phyloP scores from a whole-genome alignment of 1,140 invertebrate species.

The Diabrotica virgifera region DNA sequence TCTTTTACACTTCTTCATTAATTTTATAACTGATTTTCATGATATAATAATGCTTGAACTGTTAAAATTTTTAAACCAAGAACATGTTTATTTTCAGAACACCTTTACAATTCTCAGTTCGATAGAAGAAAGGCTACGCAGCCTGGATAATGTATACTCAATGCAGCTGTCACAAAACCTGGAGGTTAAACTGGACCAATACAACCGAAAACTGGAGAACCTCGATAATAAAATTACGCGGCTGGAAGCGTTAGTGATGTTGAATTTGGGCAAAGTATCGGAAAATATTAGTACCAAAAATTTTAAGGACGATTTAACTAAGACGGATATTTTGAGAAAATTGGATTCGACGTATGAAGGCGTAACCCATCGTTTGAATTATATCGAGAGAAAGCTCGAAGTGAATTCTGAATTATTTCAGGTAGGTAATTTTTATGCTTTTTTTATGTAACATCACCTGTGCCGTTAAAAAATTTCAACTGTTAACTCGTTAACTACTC shows the following conservation, averaged over 20 bases:
- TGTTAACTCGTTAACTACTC: too few species aligned
- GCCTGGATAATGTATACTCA: slow-evolving; percentile 53
- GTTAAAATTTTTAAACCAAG: too few species aligned
- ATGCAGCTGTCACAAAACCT: slow-evolving; percentile 46
- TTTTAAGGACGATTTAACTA: slow-evolving; percentile 49
- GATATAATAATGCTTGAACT: too few species aligned
- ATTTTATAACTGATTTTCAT: too few species aligned
- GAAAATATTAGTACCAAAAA: slow-evolving; percentile 47
- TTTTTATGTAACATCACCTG: too few species aligned
- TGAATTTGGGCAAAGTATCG: slow-evolving; percentile 47
- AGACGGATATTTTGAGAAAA: slow-evolving; percentile 46
- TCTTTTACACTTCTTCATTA: too few species aligned
- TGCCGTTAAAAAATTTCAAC: too few species aligned
- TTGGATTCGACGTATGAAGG: slow-evolving; percentile 49
- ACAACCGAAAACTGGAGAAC: slow-evolving; percentile 52
- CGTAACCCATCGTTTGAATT: slow-evolving; percentile 45
- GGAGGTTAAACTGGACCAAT: slow-evolving; percentile 51
- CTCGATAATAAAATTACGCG: slow-evolving; percentile 55
- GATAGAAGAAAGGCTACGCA: slow-evolving; percentile 57
- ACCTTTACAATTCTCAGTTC: slow-evolving; percentile 47
- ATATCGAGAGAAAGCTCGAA: slow-evolving; percentile 48
- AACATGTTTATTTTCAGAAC: slow-evolving; percentile 7
- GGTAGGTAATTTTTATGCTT: slow-evolving; percentile 27
- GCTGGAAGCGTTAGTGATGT: slow-evolving; percentile 45
- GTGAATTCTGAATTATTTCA: slow-evolving; percentile 43